A percentile compares a stretch with the other conserved stretches of the same genome.
Evolutionary conservation across 2,888 invertebrate genomes (phyloP).

Genomic region (Netelia melanura): DNA sequence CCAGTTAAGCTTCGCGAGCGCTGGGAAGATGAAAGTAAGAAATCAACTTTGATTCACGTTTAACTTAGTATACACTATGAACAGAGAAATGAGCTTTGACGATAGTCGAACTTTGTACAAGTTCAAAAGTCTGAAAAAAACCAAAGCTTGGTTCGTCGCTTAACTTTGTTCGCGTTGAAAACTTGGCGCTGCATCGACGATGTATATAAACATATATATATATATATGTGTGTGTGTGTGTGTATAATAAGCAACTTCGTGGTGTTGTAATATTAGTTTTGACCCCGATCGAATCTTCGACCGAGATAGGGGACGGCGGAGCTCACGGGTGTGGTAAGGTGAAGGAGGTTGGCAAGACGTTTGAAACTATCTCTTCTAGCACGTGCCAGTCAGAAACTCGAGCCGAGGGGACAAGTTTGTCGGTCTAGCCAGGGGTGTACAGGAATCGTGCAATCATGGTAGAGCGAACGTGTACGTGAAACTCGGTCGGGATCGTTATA

Average conservation of each 20-base stretch:
- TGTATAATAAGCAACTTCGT: neutral
- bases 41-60: neutral
- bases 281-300: slow-evolving; percentile 28
- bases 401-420: slow-evolving; percentile 39
- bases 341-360: slow-evolving; percentile 12
- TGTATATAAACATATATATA: neutral
- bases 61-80: neutral
- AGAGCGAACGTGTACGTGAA: slow-evolving; percentile 47
- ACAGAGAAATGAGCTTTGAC: no score
- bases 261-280: slow-evolving; percentile 17
- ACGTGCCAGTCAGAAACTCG: slow-evolving; percentile 54
- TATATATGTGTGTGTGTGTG: neutral
- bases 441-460: neutral
- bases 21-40: neutral
- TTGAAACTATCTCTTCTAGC: slow-evolving; percentile 55
- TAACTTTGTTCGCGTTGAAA: neutral
- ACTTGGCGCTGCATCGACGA: neutral
- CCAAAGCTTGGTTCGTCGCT: no score
- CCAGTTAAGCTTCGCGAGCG: neutral
- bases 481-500: slow-evolving; percentile 50
- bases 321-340: neutral
- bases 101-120: no score
- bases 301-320: neutral
- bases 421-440: neutral
- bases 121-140: no score